Base-by-base conservation (phyloP, 30 jellyfish, hydroid and myxozoan species). In the Cassiopea andromeda region DNA sequence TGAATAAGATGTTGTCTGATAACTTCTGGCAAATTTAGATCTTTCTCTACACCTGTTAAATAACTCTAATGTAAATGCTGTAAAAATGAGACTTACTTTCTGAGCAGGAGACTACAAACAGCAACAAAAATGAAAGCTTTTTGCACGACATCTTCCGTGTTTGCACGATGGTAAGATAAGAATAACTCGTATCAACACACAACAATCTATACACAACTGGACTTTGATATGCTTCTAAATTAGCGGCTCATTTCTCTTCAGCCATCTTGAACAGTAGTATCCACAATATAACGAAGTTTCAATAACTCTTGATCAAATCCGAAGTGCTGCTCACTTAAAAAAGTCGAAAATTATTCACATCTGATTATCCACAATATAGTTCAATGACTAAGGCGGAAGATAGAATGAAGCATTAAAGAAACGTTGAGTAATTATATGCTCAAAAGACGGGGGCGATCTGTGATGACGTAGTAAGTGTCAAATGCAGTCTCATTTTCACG, bases 361-460 rank as follows among this genome's bases (percentile, higher is more conserved):
- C 64, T 54, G 38, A 27, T 27, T 27, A 27, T 27, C 38, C 64
- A 54, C 12, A 54, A 3, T 6, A 54, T 3, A 3, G 10, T 6
- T 54, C 64, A 10, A 3, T 54, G 12, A 54, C 64, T 54, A 54
- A 54, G 43, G 43, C 73, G 73, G 73, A 70, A 70, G 79, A 70
- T 1, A 70, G n/a, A 43, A 70, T 70, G 79, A 15, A 43, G 16
- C 79, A 70, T 8, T 70, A 8, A 27, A 2, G 79, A 70, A 70
- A 70, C 1, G 27, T 16, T 54, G 16, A 19, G 47, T 54, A 70
- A 70, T 70, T 70, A 27, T 70, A 19, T 15, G 1, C 6, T 19
- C 12, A 38, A 14, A 70, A 70, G 79, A 70, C 79, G 79, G 79
- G 79, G 79, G 79, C 79, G 79, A 64, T 14, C 10, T n/a, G 54